Base-by-base conservation (phyloP, 1,140 invertebrate species). In the Hermetia illucens region DNA sequence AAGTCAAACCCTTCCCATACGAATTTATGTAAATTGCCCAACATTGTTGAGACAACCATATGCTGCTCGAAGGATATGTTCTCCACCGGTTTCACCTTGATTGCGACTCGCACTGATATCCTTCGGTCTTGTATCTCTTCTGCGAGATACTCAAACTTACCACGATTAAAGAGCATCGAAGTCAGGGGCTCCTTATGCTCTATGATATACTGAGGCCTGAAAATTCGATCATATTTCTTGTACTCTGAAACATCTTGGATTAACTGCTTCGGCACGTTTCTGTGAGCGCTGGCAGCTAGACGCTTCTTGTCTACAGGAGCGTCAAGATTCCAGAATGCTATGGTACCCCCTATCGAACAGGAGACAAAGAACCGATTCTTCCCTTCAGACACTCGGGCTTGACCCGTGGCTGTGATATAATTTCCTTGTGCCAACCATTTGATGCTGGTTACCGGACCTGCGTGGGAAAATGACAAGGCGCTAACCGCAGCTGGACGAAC, bases 261-360 rank as follows among this genome's bases (percentile, higher is more conserved):
- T 19, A 79, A 53, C 15, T 63, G 66, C 27, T 66, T 65, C 4
- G 74, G 73, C 34, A 65, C 60, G 46, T 55, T 61, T 4, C 50
- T 39, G 5, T 36, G 39, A 2, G 43, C 39, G 36, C 42, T 36
- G 8, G 39, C 36, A 10, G 20, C 16, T 0, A 38, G 44, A 38
- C 39, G 38, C 3, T 37, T 38, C 13, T 35, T 13, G 22, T 39
- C 41, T n/a, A 47, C 46, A 24, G 41, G 32, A 10, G 45, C 54
- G 39, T 70, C 68, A 25, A 82, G 56, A 61, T 81, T 72, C 80
- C 80, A 84, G 49, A 80, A 73, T 40, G 73, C 66, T 21, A 83
- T 64, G 8, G 57, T 66, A 4, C 79, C 78, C 49, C 82, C 79
- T 42, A 72, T 58, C 36, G 73, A 70, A 32, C 68, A 66, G 4